Base-by-base conservation (phyloP, 2,797 vertebrate genomes). In the Enoplosus armatus region DNA sequence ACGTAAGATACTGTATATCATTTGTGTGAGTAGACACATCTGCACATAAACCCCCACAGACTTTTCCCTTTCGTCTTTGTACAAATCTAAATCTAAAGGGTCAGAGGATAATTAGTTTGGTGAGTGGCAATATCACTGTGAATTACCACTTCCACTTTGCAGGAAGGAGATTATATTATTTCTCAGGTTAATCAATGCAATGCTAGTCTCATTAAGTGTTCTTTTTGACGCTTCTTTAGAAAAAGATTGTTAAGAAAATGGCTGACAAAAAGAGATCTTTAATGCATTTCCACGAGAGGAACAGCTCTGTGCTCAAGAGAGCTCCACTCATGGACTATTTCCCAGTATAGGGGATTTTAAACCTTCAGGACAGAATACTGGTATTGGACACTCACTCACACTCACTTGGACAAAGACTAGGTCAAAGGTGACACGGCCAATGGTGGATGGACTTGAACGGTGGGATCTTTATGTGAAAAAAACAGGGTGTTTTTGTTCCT, bases 191-290 rank as follows among this genome's bases (percentile, higher is more conserved):
- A 72, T 61, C 15, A 60, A 54, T 39, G 39, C 15, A 37, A 60
- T 2, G 9, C 4, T 18, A 1, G 20, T 61, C 62, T 68, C n/a
- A 53, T 51, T n/a, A 53, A 53, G 27, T 11, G 24, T 9, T 54
- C 8, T 27, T 33, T 68, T 51, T 53, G 27, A 48, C 54, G 26
- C 18, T 37, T 60, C 31, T 68, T 31, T n/a, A 56, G 41, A 37
- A 62, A 20, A 70, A 63, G 27, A 39, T 24, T 29, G 63, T 69
- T 61, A 45, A 8, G 8, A 51, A 66, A 67, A 67, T 60, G 55
- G 11, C 39, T 6, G 16, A 61, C 37, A 69, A 10, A 35, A 24
- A 50, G 29, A 65, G 22, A 7, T n/a, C 15, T 18, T 35, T 37
- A 18, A 51, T 37, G 47, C 20, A 6, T 18, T 65, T 51, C 31